Evolutionary conservation across 2,797 vertebrate genomes (phyloP).

Genomic region (Pseudomugil gertrudae): DNA sequence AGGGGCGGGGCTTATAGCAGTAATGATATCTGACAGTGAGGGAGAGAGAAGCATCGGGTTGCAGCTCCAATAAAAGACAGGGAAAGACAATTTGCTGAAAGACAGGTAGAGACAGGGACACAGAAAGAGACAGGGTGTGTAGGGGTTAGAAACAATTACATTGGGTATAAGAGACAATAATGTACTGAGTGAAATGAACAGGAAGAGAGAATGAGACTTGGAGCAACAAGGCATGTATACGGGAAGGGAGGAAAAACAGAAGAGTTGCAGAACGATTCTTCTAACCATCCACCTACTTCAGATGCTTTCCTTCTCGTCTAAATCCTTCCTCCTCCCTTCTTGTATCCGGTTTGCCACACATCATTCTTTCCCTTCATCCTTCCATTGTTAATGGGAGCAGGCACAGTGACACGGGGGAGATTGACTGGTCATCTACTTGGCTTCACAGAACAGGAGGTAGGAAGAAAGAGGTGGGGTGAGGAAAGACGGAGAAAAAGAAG

Average conservation of each 20-base stretch:
- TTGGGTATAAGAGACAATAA: conserved; percentile 38
- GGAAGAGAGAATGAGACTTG: conserved; percentile 59
- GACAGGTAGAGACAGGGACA: conserved; percentile 36
- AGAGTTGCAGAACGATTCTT: conserved; percentile 72
- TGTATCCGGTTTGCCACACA: conserved; percentile 42
- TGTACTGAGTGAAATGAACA: conserved; percentile 49
- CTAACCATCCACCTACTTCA: conserved; percentile 72
- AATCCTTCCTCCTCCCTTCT: conserved; percentile 70
- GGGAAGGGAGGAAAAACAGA: conserved; percentile 60
- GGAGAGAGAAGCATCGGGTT: conserved; percentile 64
- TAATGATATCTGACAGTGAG: conserved; percentile 71
- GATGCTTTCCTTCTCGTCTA: conserved; percentile 64
- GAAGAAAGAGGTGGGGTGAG: conserved; percentile 46
- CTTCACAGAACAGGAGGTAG: conserved; percentile 45
- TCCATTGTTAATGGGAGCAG: conserved; percentile 67
- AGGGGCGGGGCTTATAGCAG: conserved; percentile 61
- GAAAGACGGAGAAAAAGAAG: conserved; percentile 57
- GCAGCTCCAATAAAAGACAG: conserved; percentile 74
- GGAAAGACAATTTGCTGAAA: conserved; percentile 71
- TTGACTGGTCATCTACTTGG: conserved; percentile 69
- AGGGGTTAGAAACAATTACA: conserved; percentile 35
- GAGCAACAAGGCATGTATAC: conserved; percentile 66
- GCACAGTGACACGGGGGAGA: conserved; percentile 66
- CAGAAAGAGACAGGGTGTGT: conserved; percentile 35
- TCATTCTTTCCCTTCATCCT: conserved; percentile 49